A percentile compares a stretch with the other conserved stretches of the same genome.
Evolutionary conservation across 2,888 invertebrate genomes (phyloP).

Genomic region (Eulithis prunata): DNA sequence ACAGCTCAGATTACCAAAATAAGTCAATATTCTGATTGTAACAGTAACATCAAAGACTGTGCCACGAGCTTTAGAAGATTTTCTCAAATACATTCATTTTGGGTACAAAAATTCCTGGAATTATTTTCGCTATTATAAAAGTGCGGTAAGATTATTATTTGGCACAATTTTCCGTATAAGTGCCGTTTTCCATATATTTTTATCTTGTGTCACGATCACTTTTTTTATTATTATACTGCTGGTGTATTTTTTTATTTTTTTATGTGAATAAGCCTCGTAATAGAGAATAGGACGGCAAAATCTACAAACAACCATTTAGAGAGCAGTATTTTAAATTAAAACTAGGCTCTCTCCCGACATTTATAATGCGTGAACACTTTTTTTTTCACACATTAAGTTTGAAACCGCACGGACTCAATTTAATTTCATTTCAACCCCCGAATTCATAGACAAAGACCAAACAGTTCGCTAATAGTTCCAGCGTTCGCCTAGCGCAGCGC

Average conservation of each 20-base stretch:
- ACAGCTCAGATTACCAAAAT: too few species aligned
- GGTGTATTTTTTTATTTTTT: neutral
- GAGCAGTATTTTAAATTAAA: conserved; percentile 43
- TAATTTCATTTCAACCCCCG: neutral
- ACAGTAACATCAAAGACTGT: too few species aligned
- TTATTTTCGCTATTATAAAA: neutral
- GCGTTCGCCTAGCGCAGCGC: too few species aligned
- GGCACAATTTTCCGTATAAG: conserved; percentile 26
- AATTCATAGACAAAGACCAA: too few species aligned
- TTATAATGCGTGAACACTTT: conserved; percentile 22
- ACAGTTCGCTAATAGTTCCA: too few species aligned
- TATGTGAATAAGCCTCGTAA: conserved; percentile 12
- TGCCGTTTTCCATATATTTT: conserved; percentile 6
- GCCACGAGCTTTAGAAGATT: too few species aligned
- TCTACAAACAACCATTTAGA: conserved; percentile 57
- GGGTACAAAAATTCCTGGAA: neutral
- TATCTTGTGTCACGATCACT: conserved; percentile 6
- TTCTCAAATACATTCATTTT: neutral
- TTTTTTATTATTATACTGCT: neutral
- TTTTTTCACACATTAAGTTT: neutral
- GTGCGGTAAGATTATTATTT: conserved; percentile 15
- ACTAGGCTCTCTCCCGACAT: conserved; percentile 16
- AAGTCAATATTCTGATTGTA: too few species aligned
- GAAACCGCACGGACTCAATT: too few species aligned
- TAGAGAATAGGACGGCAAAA: conserved; percentile 54